These are phyloP conservation scores for Anomalospiza imberbis DNA, from an alignment of 2,797 vertebrate species.

Conservation along the genomic window DNA sequence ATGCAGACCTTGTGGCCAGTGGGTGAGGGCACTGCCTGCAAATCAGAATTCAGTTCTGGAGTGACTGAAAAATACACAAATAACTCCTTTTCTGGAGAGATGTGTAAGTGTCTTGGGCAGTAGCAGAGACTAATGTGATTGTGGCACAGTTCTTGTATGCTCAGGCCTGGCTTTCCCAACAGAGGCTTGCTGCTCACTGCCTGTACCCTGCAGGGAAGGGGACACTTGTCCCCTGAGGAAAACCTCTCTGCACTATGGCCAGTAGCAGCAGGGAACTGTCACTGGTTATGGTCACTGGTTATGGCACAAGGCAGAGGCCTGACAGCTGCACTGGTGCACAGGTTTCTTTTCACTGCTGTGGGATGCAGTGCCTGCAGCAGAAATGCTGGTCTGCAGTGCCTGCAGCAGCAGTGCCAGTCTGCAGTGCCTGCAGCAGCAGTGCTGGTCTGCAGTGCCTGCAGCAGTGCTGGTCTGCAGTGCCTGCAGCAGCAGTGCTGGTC, in stretches of 20 bases:
- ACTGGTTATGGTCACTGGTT: not conserved
- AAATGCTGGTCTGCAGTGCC: not conserved
- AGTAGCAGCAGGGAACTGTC: not conserved
- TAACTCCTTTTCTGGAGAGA: not conserved
- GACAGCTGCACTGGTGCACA: not conserved
- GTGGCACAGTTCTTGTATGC: accelerated
- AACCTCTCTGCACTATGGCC: not conserved
- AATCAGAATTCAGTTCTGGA: not conserved
- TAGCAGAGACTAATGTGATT: not conserved
- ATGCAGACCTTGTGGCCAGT: not conserved
- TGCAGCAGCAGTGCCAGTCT: no score
- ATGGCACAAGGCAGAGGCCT: accelerated
- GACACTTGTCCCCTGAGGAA: not conserved
- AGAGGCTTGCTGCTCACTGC: not conserved
- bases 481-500: not conserved
- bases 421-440: no score
- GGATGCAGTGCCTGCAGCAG: not conserved
- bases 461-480: not conserved
- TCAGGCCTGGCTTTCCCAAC: not conserved
- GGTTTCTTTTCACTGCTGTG: not conserved
- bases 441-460: not conserved
- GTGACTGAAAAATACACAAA: not conserved
- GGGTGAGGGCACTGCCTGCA: not conserved
- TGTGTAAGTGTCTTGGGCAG: not conserved
- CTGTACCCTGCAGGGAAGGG: not conserved